Base-by-base conservation (phyloP, 2,888 invertebrate species). In the Lottia gigantea region DNA sequence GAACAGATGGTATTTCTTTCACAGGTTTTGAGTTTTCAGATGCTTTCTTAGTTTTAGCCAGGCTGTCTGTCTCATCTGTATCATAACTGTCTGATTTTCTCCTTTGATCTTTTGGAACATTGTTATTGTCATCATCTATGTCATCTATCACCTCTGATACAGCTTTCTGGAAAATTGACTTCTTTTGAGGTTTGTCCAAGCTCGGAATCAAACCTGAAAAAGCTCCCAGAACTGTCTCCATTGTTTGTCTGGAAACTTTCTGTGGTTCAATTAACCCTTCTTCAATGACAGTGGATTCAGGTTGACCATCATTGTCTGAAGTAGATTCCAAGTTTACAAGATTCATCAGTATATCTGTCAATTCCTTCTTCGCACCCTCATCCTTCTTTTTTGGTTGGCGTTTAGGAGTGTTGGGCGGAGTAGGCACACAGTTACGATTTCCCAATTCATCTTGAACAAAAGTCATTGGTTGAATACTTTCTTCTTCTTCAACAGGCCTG, bases 191-290 rank as follows among this genome's bases (percentile, higher is more conserved):
- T 19, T 65, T 66, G 2, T 45, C 26, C 12, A 67, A 71, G 2
- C 26, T 40, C 11, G 40, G 23, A 14, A 64, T n/a, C 72, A 75
- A 72, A 12, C 47, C 26, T 12, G 67, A 62, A 62, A 77, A 68
- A 1, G 71, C 70, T 25, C 31, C 61, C 15, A 66, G 14, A 0
- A 71, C 71, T 25, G 40, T 71, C 19, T 71, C 71, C 12, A 71
- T 71, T n/a, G 74, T 66, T 26, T 68, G 63, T 19, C 72, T 31
- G 16, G 66, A 68, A 45, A 75, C 62, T 23, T 70, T 64, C 8
- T 71, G 63, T 0, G 78, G 75, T 25, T 76, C 72, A 45, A 78
- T 74, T 26, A 72, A 72, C 19, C 75, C 75, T 62, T 77, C 75
- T 19, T 26, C 19, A 46, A 67, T 70, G 19, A 46, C 23, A 6